A percentile compares a stretch with the other conserved stretches of the same genome.
Conservation (phyloP, 2,113 vertebrate genomes). For the Triplophysa siluroides region DNA sequence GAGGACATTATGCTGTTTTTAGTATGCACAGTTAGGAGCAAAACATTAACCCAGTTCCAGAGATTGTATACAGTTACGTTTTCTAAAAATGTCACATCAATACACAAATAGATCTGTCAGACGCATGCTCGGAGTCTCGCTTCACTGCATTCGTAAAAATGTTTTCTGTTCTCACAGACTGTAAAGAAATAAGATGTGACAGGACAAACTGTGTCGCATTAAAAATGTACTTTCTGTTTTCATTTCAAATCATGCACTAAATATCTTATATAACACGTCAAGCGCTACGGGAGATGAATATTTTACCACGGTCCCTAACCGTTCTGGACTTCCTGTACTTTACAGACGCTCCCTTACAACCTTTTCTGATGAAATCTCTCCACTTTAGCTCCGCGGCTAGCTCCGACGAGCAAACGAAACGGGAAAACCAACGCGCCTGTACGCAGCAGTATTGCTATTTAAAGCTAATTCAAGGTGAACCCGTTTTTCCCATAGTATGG, state of each 20-base stretch:
- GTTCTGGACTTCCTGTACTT: not conserved
- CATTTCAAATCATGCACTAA: not conserved
- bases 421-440: conserved; percentile 14
- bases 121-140: not conserved
- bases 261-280: conserved; percentile 55
- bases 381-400: conserved; percentile 37
- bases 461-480: not conserved
- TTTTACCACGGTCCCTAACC: conserved; percentile 57
- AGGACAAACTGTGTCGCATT: not conserved
- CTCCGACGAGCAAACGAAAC: conserved; percentile 4
- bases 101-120: not conserved
- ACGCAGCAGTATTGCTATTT: not conserved
- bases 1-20: not conserved
- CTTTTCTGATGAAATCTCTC: conserved; percentile 75
- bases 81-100: not conserved
- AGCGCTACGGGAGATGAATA: not conserved
- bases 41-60: not conserved
- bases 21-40: not conserved
- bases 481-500: not conserved
- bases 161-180: no score
- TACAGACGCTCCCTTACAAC: conserved; percentile 56
- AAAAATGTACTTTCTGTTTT: not conserved
- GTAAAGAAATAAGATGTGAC: not conserved
- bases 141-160: not conserved
- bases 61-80: not conserved